Base-by-base conservation (phyloP, 2,888 invertebrate species). In the Dusona sp. region DNA sequence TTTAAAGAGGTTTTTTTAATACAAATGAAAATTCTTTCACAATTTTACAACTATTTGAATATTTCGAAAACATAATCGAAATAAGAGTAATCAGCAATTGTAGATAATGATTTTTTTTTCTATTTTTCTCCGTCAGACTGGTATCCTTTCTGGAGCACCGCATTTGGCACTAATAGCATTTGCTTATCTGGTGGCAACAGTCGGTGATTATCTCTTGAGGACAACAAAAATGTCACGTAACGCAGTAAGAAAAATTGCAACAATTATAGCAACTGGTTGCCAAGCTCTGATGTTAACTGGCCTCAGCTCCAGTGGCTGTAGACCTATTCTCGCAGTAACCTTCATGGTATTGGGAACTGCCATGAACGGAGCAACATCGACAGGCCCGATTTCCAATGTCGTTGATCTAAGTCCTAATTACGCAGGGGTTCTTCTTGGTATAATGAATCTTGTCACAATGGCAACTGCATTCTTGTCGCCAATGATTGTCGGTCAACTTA, bases 321-420 rank as follows among this genome's bases (percentile, higher is more conserved):
- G 96, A 90, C 94, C 95, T 6, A 94, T 93, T 0, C 94, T 95
- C 1, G 96, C 96, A 0, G 95, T 96, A 42, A 90, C 96, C 0
- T 95, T 96, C 86, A 94, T 97, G 87, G 95, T 96, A 22, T 87
- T 95, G n/a, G 96, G 97, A 0, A 96, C 96, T 0, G 95, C 95
- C 64, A 94, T 96, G 19, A 96, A 96, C 90, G 97, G 97, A 0
- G 96, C 96, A 0, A 95, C 96, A 3, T 96, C 96, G 0, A 95
- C 96, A 0, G 96, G 97, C 0, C 96, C 96, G 1, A 93, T 97
- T 45, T 96, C 97, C 7, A 96, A 95, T 83, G 95, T 96, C 78
- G 96, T 97, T 13, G 97, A 97, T 89, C 95, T 97, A 61, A 96
- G 96, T 84, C 96, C 96, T 0, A 96, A 96, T 91, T 95, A 95